Conservation (phyloP, 2,797 vertebrate genomes). For the Falco rusticolus region DNA sequence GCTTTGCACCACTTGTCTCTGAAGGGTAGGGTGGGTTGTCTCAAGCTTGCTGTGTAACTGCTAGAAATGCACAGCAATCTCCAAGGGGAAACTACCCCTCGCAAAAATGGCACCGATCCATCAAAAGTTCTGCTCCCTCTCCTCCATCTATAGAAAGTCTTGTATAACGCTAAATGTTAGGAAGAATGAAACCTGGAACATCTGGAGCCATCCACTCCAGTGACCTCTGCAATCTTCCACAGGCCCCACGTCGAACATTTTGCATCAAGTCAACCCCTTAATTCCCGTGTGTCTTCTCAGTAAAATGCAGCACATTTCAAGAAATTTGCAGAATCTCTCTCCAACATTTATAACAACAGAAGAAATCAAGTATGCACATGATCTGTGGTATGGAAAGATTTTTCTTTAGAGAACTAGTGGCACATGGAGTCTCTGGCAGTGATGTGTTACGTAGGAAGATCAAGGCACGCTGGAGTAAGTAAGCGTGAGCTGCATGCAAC, state of each 20-base stretch:
- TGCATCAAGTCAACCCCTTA: background rate
- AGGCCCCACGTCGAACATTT: background rate
- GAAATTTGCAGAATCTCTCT: background rate
- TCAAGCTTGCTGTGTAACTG: background rate
- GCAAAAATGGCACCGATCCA: background rate
- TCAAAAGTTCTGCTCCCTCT: background rate
- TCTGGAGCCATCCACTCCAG: background rate
- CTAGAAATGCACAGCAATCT: background rate
- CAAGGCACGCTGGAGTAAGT: background rate
- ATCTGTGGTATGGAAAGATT: accelerated
- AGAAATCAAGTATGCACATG: accelerated
- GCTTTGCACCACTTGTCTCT: background rate
- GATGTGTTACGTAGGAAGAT: accelerated
- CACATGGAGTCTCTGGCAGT: accelerated
- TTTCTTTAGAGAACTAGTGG: background rate
- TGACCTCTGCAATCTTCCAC: background rate
- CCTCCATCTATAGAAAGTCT: background rate
- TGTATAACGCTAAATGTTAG: background rate
- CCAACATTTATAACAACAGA: accelerated
- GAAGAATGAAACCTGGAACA: background rate
- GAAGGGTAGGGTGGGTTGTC: background rate
- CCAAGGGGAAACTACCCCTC: background rate
- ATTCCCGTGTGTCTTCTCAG: accelerated
- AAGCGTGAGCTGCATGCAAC: background rate
- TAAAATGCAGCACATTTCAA: accelerated